A percentile compares a stretch with the other conserved stretches of the same genome.
phyloP scores from a whole-genome alignment of 2,888 invertebrate genomes.

The Eupithecia tripunctaria region DNA sequence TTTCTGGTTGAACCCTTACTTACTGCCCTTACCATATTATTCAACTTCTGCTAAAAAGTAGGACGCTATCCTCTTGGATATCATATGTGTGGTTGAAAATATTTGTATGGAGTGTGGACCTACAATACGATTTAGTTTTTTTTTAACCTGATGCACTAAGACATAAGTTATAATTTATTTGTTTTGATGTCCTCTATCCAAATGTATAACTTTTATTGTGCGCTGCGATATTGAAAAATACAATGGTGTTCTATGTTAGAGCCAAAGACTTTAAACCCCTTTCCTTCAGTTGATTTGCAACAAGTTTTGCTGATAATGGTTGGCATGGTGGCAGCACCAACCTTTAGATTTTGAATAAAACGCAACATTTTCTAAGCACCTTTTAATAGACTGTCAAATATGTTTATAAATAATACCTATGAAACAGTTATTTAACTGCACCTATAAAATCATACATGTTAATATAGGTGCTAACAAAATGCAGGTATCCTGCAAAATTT shows the following conservation, averaged over 20 bases:
- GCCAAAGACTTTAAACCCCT: too few relatives aligned
- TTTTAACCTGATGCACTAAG: too few relatives aligned
- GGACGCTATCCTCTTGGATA: too few relatives aligned
- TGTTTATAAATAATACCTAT: slow-evolving; percentile 76
- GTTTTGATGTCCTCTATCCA: too few relatives aligned
- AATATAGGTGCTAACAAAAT: slow-evolving; percentile 67
- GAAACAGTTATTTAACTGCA: slow-evolving; percentile 65
- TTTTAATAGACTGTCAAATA: slow-evolving; percentile 80
- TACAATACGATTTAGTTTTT: too few relatives aligned
- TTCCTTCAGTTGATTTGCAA: too few relatives aligned
- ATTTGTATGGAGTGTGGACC: not conserved
- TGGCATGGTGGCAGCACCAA: not conserved
- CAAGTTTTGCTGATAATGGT: not conserved
- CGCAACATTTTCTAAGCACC: slow-evolving; percentile 72
- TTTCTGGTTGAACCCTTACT: not conserved
- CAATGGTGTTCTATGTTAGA: too few relatives aligned
- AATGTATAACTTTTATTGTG: too few relatives aligned
- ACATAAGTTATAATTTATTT: too few relatives aligned
- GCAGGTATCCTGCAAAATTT: slow-evolving; percentile 64
- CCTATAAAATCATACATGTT: slow-evolving; percentile 61
- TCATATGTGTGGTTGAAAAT: too few relatives aligned
- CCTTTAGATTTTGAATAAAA: slow-evolving; percentile 12
- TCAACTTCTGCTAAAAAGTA: too few relatives aligned
- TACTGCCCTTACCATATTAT: not conserved
- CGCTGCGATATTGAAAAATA: too few relatives aligned